These are phyloP conservation scores for Ammodytes dubius DNA, from an alignment of 2,113 vertebrate genomes.

Conservation along the genomic window DNA sequence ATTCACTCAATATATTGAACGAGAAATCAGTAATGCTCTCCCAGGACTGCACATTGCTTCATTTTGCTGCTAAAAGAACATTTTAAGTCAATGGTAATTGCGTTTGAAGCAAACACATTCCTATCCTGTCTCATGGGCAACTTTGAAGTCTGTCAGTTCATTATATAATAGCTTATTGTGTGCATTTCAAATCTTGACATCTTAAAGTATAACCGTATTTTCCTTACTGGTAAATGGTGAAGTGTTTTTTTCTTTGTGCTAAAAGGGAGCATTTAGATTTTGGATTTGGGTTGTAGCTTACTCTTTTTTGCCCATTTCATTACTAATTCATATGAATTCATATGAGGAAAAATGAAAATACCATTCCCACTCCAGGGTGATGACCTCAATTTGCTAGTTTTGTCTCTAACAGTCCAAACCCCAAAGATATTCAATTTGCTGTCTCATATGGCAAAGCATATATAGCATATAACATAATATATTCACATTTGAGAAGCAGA, in stretches of 20 bases:
- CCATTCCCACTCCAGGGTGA: neutral
- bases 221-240: neutral
- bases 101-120: neutral
- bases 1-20: constrained; percentile 38
- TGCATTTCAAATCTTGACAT: neutral
- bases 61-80: neutral
- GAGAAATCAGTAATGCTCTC: neutral
- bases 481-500: neutral
- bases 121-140: neutral
- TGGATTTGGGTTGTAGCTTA: neutral
- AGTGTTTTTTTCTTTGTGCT: neutral
- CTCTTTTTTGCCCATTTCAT: neutral
- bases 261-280: neutral
- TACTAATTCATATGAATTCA: neutral
- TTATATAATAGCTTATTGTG: neutral
- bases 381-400: neutral
- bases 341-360: neutral
- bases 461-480: neutral
- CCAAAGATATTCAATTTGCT: neutral
- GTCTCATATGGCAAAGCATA: neutral
- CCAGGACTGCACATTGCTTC: neutral
- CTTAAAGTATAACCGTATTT: neutral
- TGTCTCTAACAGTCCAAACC: neutral
- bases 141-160: neutral
- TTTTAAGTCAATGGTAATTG: neutral